phyloP scores from a whole-genome alignment of 2,113 vertebrate species.

The Psittacara wagleri region DNA sequence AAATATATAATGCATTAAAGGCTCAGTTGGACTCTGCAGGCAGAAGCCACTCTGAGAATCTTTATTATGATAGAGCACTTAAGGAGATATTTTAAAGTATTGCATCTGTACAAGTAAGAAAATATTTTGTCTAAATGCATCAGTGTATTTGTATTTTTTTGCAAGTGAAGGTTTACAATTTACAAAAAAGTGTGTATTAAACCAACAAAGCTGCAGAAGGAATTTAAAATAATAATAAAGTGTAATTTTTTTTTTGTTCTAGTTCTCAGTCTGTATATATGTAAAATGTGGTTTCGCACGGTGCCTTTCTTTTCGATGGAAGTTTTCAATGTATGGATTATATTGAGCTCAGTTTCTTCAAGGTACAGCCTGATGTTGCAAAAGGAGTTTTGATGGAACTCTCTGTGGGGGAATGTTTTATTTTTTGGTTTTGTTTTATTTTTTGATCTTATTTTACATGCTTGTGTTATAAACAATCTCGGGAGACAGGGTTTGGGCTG shows the following conservation, averaged over 20 bases:
- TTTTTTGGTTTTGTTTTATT: neutral
- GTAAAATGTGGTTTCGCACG: conserved; percentile 81
- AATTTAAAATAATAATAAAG: conserved; percentile 78
- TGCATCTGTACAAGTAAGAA: conserved; percentile 94
- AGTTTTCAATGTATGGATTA: conserved; percentile 76
- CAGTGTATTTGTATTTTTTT: conserved; percentile 94
- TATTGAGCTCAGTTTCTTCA: conserved; percentile 72
- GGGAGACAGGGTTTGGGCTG: conserved; percentile 90
- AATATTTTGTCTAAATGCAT: conserved; percentile 95
- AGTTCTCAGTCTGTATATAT: conserved; percentile 84
- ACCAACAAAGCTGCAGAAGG: conserved; percentile 83
- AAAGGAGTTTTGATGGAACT: conserved; percentile 72
- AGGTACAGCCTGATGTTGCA: conserved; percentile 78
- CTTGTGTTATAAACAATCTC: conserved; percentile 82
- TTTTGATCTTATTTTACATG: conserved; percentile 77
- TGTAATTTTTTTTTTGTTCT: conserved; percentile 79
- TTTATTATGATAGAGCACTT: conserved; percentile 88
- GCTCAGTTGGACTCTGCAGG: conserved; percentile 94
- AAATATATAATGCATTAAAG: conserved; percentile 86
- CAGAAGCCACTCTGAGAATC: conserved; percentile 88
- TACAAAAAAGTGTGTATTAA: conserved; percentile 93
- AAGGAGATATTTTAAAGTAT: conserved; percentile 94
- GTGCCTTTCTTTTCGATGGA: conserved; percentile 84
- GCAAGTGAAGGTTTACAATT: conserved; percentile 99
- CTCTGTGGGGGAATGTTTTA: conserved; percentile 68